Percentiles rank a stretch among this genome's conserved stretches.
phyloP scores from a whole-genome alignment of 2,888 invertebrate genomes.

The Blastobasis adustella region DNA sequence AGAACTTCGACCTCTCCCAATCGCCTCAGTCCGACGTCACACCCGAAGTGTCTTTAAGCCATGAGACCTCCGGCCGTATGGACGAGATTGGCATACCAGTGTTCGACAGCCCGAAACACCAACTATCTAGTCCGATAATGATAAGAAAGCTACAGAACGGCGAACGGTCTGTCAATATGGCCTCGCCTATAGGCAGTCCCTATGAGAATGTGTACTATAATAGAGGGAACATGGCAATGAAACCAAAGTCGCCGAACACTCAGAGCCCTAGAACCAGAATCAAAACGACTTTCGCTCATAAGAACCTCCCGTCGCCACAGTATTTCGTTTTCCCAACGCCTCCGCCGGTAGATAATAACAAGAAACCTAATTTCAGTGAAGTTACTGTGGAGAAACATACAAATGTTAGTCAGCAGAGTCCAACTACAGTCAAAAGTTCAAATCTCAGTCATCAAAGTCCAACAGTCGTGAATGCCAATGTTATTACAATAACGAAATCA shows the following conservation, averaged over 20 bases:
- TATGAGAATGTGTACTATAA: slow-evolving; percentile 77
- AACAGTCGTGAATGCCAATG: background rate
- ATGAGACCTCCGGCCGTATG: slow-evolving; percentile 57
- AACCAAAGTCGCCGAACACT: slow-evolving; percentile 64
- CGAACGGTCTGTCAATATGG: slow-evolving; percentile 13
- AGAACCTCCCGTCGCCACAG: slow-evolving; percentile 63
- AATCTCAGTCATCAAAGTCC: background rate
- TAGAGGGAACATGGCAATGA: slow-evolving; percentile 48
- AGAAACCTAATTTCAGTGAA: slow-evolving; percentile 36
- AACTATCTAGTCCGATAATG: slow-evolving; percentile 60
- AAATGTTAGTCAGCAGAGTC: no score
- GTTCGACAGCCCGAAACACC: slow-evolving; percentile 41
- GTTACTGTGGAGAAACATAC: no score
- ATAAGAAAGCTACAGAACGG: slow-evolving; percentile 48
- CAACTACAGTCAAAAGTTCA: background rate
- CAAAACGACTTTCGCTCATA: slow-evolving; percentile 73
- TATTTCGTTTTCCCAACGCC: slow-evolving; percentile 67
- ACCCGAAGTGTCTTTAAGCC: slow-evolving; percentile 47
- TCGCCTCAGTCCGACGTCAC: slow-evolving; percentile 41
- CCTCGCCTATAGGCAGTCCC: slow-evolving; percentile 58
- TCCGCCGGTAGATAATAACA: slow-evolving; percentile 42
- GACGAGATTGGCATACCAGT: slow-evolving; percentile 66
- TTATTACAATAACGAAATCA: background rate
- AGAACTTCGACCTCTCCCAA: slow-evolving; percentile 64
- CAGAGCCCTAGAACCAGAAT: slow-evolving; percentile 77